phyloP scores from a whole-genome alignment of 2,797 vertebrate genomes.

The Trichosurus vulpecula region DNA sequence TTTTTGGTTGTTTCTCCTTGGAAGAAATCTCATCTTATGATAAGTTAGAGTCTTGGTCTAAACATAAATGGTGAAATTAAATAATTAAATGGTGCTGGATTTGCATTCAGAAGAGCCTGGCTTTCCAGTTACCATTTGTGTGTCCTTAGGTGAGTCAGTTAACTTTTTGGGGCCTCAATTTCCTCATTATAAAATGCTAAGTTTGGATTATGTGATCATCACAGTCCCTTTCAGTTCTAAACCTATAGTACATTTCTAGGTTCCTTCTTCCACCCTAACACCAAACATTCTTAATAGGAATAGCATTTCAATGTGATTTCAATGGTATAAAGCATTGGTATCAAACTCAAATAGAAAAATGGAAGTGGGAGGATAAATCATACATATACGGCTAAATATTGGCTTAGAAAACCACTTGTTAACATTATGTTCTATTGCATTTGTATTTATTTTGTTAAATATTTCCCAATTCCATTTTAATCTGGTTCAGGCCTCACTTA shows the following conservation, averaged over 20 bases:
- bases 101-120: neutral
- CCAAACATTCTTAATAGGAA: neutral
- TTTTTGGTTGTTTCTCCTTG: neutral
- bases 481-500: neutral
- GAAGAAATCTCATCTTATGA: neutral
- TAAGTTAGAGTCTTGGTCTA: neutral
- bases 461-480: neutral
- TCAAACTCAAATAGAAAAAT: neutral
- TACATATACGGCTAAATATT: neutral
- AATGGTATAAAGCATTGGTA: neutral
- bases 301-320: no score
- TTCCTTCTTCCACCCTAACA: neutral
- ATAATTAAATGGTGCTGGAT: neutral
- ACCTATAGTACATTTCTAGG: neutral
- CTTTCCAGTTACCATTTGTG: neutral
- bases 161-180: neutral
- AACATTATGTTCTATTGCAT: neutral
- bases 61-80: neutral
- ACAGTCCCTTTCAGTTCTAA: neutral
- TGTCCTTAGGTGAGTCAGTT: neutral
- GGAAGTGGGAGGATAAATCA: neutral
- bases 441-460: neutral
- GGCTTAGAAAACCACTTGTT: neutral
- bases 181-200: slow-evolving; percentile 1
- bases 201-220: neutral